These are phyloP conservation scores for Tiliacea aurago DNA, from an alignment of 2,888 invertebrate genomes.

Conservation along the genomic window DNA sequence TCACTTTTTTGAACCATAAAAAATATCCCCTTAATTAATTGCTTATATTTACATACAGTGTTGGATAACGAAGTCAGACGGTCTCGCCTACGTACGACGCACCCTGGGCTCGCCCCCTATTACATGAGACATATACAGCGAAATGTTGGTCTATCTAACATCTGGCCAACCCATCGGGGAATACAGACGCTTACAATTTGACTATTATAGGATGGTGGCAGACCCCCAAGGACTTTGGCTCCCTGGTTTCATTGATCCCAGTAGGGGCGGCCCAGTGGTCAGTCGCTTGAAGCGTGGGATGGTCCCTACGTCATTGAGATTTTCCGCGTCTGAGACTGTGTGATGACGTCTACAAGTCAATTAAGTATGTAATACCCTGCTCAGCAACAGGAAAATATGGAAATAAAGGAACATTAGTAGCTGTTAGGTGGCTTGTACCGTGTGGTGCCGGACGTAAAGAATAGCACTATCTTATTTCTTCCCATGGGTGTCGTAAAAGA, in stretches of 20 bases:
- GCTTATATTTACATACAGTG: neutral
- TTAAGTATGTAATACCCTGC: neutral
- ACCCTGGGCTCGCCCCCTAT: neutral
- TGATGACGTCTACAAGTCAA: neutral
- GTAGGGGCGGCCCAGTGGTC: neutral
- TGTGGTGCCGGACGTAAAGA: no score
- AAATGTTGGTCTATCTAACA: neutral
- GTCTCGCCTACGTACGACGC: neutral
- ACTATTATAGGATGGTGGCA: neutral
- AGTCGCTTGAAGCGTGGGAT: neutral
- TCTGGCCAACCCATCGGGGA: neutral
- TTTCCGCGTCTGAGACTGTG: neutral
- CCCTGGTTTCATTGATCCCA: neutral
- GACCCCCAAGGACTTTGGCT: no score
- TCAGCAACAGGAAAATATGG: slow-evolving; percentile 16
- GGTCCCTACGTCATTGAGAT: neutral
- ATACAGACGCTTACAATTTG: no score
- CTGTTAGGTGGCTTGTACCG: no score
- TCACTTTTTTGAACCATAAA: no score
- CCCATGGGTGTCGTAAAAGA: no score
- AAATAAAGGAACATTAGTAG: neutral
- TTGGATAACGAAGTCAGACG: neutral
- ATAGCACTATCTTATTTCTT: no score
- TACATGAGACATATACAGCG: neutral
- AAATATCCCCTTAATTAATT: neutral